Conservation (phyloP, 2,888 invertebrate species). For the Palloptera scutellata region DNA sequence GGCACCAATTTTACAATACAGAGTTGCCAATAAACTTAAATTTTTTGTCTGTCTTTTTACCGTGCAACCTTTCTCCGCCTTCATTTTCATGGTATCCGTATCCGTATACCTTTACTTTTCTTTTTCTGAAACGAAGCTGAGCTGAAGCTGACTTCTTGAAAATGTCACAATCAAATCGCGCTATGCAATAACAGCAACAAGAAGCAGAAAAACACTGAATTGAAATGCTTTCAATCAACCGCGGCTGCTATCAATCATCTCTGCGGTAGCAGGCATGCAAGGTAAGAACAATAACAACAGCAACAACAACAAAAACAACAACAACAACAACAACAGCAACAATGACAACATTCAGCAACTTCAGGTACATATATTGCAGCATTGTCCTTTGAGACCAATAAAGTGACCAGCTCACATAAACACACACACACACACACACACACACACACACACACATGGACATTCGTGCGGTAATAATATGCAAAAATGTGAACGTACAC, state of each 20-base stretch:
- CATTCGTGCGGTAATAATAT: constrained; percentile 42
- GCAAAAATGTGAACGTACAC: constrained; percentile 33
- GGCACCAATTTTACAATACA: background rate
- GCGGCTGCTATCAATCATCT: constrained; percentile 59
- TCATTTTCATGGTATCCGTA: background rate
- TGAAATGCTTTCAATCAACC: constrained; percentile 59
- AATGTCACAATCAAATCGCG: background rate
- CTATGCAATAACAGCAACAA: too few relatives aligned
- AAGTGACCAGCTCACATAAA: constrained; percentile 31
- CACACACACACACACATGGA: constrained; percentile 1
- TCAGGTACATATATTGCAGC: constrained; percentile 21
- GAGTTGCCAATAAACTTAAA: background rate
- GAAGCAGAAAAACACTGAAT: constrained; percentile 3
- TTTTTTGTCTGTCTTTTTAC: background rate
- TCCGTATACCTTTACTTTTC: background rate
- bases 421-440: constrained; percentile 28
- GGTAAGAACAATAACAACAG: constrained; percentile 1
- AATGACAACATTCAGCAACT: constrained; percentile 7
- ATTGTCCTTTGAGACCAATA: constrained; percentile 43
- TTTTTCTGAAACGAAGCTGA: background rate
- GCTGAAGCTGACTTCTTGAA: background rate
- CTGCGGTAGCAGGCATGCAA: constrained; percentile 11
- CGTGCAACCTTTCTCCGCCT: background rate
- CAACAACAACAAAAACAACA: too few relatives aligned
- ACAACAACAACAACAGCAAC: constrained; percentile 5